Evolutionary conservation across 2,797 vertebrate species (phyloP), one percentile per base, ranked within the genome.

Genomic region (Sphenopsis melanotis): DNA sequence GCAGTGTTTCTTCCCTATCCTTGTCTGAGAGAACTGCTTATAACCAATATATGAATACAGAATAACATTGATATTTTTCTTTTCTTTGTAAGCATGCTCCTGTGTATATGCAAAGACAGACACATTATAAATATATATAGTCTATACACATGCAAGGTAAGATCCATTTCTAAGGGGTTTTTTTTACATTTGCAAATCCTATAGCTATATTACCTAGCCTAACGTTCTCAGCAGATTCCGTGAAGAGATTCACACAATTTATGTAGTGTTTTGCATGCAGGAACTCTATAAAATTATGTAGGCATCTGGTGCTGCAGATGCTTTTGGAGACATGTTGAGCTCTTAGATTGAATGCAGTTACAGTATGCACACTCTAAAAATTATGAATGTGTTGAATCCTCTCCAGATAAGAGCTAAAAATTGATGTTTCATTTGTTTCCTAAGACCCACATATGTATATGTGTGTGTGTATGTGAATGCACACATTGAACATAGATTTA

Each of bases 241-340:
- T 69, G 32, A 83, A 72, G 47, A 71, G 77, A 87, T 59, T 72
- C 26, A 26, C 50, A 63, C 14, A 41, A 63, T 87, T 94, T 94
- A 63, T 77, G 29, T 53, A 65, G 72, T 79, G 76, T 85, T 95
- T 95, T 90, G 57, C 36, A 69, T 63, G 59, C 47, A 91, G 36
- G 19, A 85, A 65, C n/a, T 91, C 85, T 75, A 61, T 91, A 87
- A 92, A 93, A 91, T 91, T 78, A 80, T 52, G 57, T 86, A 66
- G 52, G 64, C 23, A 27, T 94, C 90, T 93, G 90, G 82, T 95
- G 59, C 37, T 83, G 63, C 69, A 86, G 79, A 86, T 87, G 83
- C 30, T 86, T 89, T 78, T 82, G 34, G 55, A 83, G 63, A 70
- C 12, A 3, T 37, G 24, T 86, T 57, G 61, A 88, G 36, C 13